Conservation (phyloP, 92 coral and sea anemone species). For the Epizoanthus scotinus region DNA sequence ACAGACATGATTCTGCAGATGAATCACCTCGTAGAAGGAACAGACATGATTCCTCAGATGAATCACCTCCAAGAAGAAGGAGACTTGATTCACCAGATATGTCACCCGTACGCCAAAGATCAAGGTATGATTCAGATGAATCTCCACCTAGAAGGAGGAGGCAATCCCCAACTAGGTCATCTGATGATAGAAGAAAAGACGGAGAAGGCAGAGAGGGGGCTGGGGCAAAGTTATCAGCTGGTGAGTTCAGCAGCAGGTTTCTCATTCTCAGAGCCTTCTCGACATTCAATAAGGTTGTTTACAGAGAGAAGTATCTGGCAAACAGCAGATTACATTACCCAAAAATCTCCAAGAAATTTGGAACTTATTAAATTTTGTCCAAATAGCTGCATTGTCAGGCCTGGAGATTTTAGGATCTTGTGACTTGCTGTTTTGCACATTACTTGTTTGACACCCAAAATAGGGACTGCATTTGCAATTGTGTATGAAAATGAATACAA, state of each 20-base stretch:
- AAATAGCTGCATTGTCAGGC: too few species aligned
- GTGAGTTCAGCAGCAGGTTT: conserved; percentile 31
- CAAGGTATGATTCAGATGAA: conserved; percentile 49
- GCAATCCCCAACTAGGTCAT: conserved; percentile 2
- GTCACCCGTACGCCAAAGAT: conserved; percentile 19
- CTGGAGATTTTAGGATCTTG: too few species aligned
- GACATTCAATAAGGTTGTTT: too few species aligned
- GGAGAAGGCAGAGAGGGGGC: not conserved
- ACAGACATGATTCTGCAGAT: conserved; percentile 31
- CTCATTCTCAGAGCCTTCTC: too few species aligned
- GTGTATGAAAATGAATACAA: too few species aligned
- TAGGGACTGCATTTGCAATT: too few species aligned
- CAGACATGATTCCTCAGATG: conserved; percentile 54
- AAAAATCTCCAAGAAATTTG: too few species aligned
- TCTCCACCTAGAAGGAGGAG: conserved; percentile 55
- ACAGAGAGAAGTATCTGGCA: too few species aligned
- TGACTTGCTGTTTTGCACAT: too few species aligned
- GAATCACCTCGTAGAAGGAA: conserved; percentile 33
- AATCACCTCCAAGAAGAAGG: conserved; percentile 52
- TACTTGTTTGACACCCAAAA: too few species aligned
- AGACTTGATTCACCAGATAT: conserved; percentile 45
- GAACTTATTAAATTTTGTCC: too few species aligned
- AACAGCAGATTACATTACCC: too few species aligned
- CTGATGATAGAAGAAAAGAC: not conserved
- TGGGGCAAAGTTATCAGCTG: conserved; percentile 5